Percentiles rank a stretch among this genome's conserved stretches.
Conservation (phyloP, 2,797 vertebrate genomes). For the Tadarida brasiliensis region DNA sequence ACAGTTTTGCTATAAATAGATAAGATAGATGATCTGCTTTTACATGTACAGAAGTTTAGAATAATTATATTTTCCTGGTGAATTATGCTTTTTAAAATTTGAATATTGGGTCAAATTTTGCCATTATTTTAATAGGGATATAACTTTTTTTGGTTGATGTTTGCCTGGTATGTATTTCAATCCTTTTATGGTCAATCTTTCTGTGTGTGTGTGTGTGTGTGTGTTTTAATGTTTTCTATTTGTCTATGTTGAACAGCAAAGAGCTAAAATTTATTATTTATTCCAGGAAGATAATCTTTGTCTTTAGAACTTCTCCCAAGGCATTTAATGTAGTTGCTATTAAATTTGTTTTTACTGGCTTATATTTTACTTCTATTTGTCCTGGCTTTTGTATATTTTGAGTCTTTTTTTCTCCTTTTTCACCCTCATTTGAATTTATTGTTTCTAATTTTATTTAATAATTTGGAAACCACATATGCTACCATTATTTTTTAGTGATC, state of each 20-base stretch:
- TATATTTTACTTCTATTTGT: not conserved
- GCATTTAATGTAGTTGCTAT: not conserved
- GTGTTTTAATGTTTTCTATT: not conserved
- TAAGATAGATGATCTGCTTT: not conserved
- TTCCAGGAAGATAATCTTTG: not conserved
- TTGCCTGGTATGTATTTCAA: not conserved
- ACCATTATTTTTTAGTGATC: not conserved
- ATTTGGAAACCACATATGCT: not conserved
- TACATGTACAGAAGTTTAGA: not conserved
- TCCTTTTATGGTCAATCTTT: not conserved
- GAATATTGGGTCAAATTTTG: not conserved
- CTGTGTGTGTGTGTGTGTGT: too few species aligned
- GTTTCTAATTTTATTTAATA: not conserved
- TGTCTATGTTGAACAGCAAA: not conserved
- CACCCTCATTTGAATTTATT: not conserved
- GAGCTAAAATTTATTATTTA: not conserved
- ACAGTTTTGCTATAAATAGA: not conserved
- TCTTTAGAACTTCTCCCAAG: not conserved
- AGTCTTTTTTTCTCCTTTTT: not conserved
- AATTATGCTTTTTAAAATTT: constrained; percentile 12
- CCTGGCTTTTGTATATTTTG: not conserved
- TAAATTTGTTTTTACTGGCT: not conserved
- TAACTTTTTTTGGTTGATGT: not conserved
- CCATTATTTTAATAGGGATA: not conserved
- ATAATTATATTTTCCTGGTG: not conserved